These are phyloP conservation scores for Rhombomys opimus DNA, from an alignment of 2,113 vertebrate species.

Conservation along the genomic window DNA sequence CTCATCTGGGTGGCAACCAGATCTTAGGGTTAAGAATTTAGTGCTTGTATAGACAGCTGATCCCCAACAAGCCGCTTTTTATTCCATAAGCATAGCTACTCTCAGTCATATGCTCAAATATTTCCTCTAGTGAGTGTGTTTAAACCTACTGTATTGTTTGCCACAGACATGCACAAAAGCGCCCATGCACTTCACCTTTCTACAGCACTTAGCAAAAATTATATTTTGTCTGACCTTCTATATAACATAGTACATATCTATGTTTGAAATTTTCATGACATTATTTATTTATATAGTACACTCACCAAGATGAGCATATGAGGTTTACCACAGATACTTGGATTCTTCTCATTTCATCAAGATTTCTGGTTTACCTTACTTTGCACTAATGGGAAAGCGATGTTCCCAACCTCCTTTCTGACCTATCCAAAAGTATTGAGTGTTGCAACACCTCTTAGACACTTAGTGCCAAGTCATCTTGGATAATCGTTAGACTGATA, in stretches of 20 bases:
- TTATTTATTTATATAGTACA: neutral
- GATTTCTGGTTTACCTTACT: constrained; percentile 58
- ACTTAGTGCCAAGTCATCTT: constrained; percentile 67
- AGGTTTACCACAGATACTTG: neutral
- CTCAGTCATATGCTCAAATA: neutral
- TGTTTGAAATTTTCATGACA: constrained; percentile 22
- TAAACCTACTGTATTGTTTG: neutral
- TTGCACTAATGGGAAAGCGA: constrained; percentile 35
- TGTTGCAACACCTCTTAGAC: constrained; percentile 72
- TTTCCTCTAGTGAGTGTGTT: neutral
- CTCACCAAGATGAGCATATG: neutral
- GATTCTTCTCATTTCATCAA: constrained; percentile 54
- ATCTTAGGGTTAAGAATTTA: too few relatives aligned
- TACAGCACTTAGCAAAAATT: neutral
- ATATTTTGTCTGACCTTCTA: neutral
- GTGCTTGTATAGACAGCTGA: too few relatives aligned
- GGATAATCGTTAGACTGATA: constrained; percentile 81
- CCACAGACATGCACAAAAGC: neutral
- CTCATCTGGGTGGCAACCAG: too few relatives aligned
- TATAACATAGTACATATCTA: neutral
- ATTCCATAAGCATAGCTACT: neutral
- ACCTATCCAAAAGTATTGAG: constrained; percentile 32
- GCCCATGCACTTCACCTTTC: neutral
- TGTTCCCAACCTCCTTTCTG: neutral
- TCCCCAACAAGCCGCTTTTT: neutral